phyloP scores from a whole-genome alignment of 2,113 vertebrate genomes.

The Tachysurus vachellii region DNA sequence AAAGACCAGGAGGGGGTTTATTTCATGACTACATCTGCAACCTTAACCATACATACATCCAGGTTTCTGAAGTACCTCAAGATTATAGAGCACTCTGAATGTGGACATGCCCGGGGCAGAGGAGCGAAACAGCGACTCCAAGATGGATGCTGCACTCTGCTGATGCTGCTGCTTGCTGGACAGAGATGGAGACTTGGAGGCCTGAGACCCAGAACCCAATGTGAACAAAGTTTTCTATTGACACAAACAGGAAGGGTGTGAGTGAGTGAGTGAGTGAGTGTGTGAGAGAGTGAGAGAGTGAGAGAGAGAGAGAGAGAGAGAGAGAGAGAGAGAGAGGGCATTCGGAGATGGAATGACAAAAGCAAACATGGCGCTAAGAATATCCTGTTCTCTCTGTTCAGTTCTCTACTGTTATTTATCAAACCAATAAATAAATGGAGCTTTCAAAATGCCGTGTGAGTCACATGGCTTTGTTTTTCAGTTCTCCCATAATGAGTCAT shows the following conservation, averaged over 20 bases:
- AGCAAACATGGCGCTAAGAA: background rate
- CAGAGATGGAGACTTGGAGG: slow-evolving; percentile 95
- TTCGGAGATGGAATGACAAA: too few species aligned
- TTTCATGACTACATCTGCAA: background rate
- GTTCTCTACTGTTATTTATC: background rate
- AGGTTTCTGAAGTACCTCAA: slow-evolving; percentile 79
- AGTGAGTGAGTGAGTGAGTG: background rate
- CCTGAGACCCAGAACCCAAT: slow-evolving; percentile 81
- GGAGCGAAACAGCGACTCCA: slow-evolving; percentile 94
- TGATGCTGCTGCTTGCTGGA: slow-evolving; percentile 96
- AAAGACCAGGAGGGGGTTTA: background rate
- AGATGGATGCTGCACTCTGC: slow-evolving; percentile 90
- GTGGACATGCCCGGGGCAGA: slow-evolving; percentile 98
- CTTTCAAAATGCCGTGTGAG: background rate
- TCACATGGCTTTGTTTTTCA: slow-evolving; percentile 40
- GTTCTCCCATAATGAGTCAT: slow-evolving; percentile 1
- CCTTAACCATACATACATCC: background rate
- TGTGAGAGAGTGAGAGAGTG: too few species aligned
- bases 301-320: too few species aligned
- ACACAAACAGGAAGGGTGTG: slow-evolving; percentile 27
- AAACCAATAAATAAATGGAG: slow-evolving; percentile 19
- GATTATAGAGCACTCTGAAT: slow-evolving; percentile 96
- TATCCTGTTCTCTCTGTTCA: slow-evolving; percentile 7
- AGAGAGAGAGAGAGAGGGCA: too few species aligned
- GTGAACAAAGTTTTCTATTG: slow-evolving; percentile 90